Conservation (phyloP, 2,888 invertebrate genomes). For the Agonopterix subpropinquella region DNA sequence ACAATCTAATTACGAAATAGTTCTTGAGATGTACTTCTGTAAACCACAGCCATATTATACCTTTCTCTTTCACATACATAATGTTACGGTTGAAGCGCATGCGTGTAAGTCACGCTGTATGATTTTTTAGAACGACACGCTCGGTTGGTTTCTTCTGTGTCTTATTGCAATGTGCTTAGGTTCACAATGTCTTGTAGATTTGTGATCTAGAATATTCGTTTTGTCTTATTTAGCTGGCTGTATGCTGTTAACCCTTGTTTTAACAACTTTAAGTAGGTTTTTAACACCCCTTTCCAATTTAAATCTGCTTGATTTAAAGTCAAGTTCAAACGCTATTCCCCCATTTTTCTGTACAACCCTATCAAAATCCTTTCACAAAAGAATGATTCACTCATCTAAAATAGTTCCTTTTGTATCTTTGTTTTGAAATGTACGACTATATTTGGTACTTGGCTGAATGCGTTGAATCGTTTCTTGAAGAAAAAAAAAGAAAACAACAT, state of each 20-base stretch:
- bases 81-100: neutral
- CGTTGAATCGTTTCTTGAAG: neutral
- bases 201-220: neutral
- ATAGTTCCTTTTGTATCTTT: neutral
- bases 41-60: slow-evolving; percentile 1
- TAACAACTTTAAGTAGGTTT: too few relatives aligned
- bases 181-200: slow-evolving; percentile 2
- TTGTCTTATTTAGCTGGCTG: neutral
- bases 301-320: too few relatives aligned
- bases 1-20: too few relatives aligned
- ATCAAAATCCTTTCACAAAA: neutral
- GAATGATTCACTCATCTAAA: neutral
- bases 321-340: neutral
- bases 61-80: slow-evolving; percentile 1
- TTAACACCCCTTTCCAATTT: too few relatives aligned
- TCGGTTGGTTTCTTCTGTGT: slow-evolving; percentile 10
- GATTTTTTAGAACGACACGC: slow-evolving; percentile 34
- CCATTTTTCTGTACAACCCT: slow-evolving; percentile 1
- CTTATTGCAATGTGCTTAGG: neutral
- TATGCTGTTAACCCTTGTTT: too few relatives aligned
- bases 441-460: neutral
- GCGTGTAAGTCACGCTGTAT: slow-evolving; percentile 24
- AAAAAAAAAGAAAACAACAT: neutral
- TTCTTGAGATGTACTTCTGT: neutral
- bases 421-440: neutral